Evolutionary conservation across 2,797 vertebrate genomes (phyloP).

Genomic region (Zenarchopterus dispar): DNA sequence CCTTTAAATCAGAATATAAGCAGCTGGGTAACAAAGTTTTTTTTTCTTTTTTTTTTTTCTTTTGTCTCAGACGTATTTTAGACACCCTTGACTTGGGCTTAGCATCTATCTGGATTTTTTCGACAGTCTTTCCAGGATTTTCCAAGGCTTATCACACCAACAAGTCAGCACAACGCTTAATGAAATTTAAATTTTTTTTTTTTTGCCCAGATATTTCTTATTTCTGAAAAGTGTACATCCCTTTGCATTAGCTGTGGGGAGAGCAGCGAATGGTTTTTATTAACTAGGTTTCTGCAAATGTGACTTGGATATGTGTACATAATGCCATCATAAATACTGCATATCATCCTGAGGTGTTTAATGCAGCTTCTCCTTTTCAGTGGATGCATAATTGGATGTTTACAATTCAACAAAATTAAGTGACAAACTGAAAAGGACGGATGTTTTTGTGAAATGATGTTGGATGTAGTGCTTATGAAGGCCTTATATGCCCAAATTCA

Average conservation of each 20-base stretch:
- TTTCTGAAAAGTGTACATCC: constrained; percentile 69
- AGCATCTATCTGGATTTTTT: constrained; percentile 39
- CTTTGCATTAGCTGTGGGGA: constrained; percentile 84
- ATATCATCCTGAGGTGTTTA: constrained; percentile 46
- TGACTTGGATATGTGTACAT: constrained; percentile 78
- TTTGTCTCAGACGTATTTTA: constrained; percentile 41
- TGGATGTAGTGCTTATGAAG: constrained; percentile 76
- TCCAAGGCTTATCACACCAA: constrained; percentile 55
- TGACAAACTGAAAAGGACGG: constrained; percentile 33
- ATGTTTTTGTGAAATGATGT: constrained; percentile 29
- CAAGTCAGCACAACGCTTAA: constrained; percentile 52
- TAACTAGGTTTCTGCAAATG: constrained; percentile 78
- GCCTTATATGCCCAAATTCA: constrained; percentile 77
- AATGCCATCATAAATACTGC: constrained; percentile 77
- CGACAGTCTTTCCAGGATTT: constrained; percentile 45
- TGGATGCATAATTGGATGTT: constrained; percentile 51
- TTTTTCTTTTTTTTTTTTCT: constrained; percentile 16
- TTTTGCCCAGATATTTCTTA: constrained; percentile 51
- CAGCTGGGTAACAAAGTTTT: constrained; percentile 34
- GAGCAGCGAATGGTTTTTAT: constrained; percentile 85
- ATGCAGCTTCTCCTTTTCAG: constrained; percentile 35
- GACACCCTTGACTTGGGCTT: constrained; percentile 40
- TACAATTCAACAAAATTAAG: constrained; percentile 32
- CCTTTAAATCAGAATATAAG: constrained; percentile 44
- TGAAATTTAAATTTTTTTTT: constrained; percentile 40